A percentile compares a stretch with the other conserved stretches of the same genome.
Evolutionary conservation across 2,888 invertebrate species (phyloP).

Genomic region (Drosophila nr. fundita): DNA sequence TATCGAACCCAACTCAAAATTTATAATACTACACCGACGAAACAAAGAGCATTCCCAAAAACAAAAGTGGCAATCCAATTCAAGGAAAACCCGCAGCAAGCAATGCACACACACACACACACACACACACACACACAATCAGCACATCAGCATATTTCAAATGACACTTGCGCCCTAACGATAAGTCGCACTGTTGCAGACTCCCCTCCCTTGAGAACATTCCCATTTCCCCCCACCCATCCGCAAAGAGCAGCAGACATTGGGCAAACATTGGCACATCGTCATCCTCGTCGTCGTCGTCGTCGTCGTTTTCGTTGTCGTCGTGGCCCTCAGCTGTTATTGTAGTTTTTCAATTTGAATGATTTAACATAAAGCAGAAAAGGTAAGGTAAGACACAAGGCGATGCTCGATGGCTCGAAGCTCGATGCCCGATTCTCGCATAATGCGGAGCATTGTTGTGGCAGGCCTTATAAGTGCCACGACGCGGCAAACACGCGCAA

Average conservation of each 20-base stretch:
- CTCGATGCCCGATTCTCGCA: slow-evolving; percentile 36
- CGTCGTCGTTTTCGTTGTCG: background rate
- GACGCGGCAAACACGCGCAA: slow-evolving; percentile 63
- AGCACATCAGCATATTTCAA: slow-evolving; percentile 64
- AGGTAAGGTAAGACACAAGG: slow-evolving; percentile 57
- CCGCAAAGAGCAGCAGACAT: slow-evolving; percentile 35
- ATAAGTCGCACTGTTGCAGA: slow-evolving; percentile 49
- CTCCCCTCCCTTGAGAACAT: slow-evolving; percentile 74
- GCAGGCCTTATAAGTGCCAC: slow-evolving; percentile 70
- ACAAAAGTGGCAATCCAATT: slow-evolving; percentile 67
- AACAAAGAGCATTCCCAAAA: slow-evolving; percentile 58
- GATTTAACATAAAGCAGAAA: slow-evolving; percentile 76
- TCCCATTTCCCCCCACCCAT: slow-evolving; percentile 20
- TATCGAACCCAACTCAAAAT: slow-evolving; percentile 54
- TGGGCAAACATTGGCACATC: slow-evolving; percentile 65
- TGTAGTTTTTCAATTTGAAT: slow-evolving; percentile 79
- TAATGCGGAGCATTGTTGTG: slow-evolving; percentile 68
- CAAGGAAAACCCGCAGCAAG: slow-evolving; percentile 50
- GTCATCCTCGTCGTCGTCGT: slow-evolving; percentile 7
- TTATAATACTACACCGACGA: slow-evolving; percentile 45
- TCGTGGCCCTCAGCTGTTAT: slow-evolving; percentile 72
- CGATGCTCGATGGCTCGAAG: slow-evolving; percentile 4
- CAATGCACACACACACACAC: slow-evolving; percentile 21
- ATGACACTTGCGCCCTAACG: slow-evolving; percentile 70
- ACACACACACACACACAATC: slow-evolving; percentile 39